Base-by-base conservation (phyloP, 2,113 vertebrate species). In the Oryzias melastigma region DNA sequence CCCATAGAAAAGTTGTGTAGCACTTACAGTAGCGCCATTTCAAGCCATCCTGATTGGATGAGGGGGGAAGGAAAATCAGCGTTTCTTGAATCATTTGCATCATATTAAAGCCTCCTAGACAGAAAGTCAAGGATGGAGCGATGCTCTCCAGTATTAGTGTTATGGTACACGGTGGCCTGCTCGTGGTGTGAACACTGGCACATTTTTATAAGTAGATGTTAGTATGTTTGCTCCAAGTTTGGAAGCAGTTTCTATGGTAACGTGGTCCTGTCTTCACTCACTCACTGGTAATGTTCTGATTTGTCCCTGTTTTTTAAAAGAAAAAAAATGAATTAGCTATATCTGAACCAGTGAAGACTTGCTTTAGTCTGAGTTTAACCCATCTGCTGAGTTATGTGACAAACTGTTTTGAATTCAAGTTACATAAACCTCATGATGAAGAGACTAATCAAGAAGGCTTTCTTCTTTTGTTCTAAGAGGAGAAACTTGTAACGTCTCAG, bases 231-330 rank as follows among this genome's bases (percentile, higher is more conserved):
- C 65, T 87, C 77, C 79, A 87, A 88, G 84, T 90, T 91, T 89
- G 78, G 68, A 86, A 63, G 77, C 74, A 81, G 91, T 93, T 91
- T 83, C 90, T 87, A 91, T 91, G 90, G 89, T 68, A 87, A 91
- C 90, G n/a, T 62, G 80, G 66, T 73, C 71, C 77, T 65, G 62
- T 75, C 74, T 83, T 43, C 75, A 58, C 63, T 78, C 54, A 54
- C 79, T 65, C 66, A 20, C 56, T 77, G 76, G 68, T 71, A 77
- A 73, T 80, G 73, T 78, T 69, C 77, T 76, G 74, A 81, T 80
- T 84, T 83, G 67, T 47, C 46, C 4, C 17, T 47, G n/a, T 18
- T 18, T 18, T 22, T 22, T 22, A 22, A 22, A 18, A 18, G 3
- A 47, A 18, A 18, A 47, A 78, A 65, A 71, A 85, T 77, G 79